Conservation (phyloP, 1,140 invertebrate genomes). For the Aphis gossypii region DNA sequence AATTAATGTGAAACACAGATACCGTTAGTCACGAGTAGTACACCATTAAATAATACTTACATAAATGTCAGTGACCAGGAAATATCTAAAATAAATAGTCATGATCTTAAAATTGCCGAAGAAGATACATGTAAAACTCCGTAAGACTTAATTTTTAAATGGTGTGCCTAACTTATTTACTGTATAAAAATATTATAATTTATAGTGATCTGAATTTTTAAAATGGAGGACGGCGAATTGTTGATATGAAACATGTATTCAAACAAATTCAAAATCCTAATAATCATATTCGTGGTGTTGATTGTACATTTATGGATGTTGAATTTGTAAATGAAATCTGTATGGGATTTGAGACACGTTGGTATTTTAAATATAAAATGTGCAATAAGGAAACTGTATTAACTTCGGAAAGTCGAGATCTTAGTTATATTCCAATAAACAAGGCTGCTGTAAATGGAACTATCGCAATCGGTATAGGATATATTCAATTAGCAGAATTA, state of each 20-base stretch:
- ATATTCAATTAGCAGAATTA: neutral
- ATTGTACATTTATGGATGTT: neutral
- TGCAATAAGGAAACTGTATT: neutral
- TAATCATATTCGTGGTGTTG: neutral
- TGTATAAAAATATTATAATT: constrained; percentile 4
- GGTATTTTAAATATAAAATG: constrained; percentile 2
- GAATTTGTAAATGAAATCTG: neutral
- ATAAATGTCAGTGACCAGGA: neutral
- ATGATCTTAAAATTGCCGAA: neutral
- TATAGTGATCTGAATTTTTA: neutral
- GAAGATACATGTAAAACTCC: neutral
- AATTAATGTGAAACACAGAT: no score
- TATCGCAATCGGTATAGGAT: neutral
- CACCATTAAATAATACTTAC: neutral
- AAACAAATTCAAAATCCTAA: neutral
- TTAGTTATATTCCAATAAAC: neutral
- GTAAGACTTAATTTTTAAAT: neutral
- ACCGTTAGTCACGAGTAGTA: neutral
- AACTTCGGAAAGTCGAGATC: neutral
- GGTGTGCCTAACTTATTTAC: neutral
- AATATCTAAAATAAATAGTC: neutral
- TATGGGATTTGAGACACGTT: neutral
- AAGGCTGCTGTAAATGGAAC: neutral
- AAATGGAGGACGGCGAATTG: neutral
- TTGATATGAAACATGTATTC: neutral